Base-by-base conservation (phyloP, 2,113 vertebrate species). In the Gymnorhina tibicen region DNA sequence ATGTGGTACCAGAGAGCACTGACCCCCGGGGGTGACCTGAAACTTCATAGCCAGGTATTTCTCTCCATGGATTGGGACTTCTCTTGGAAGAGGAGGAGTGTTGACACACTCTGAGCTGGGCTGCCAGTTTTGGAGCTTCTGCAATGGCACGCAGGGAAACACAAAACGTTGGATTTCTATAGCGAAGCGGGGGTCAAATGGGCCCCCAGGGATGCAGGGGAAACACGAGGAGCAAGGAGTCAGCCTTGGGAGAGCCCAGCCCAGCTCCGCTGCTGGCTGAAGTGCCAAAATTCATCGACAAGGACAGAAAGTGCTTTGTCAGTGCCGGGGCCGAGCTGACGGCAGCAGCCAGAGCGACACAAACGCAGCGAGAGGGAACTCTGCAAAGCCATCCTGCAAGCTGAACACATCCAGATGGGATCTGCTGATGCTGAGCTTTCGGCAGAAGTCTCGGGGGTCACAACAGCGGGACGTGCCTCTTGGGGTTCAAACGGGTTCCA, bases 381-480 rank as follows among this genome's bases (percentile, higher is more conserved):
- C 1, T 28, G 53, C 60, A 86, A 60, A 73, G 32, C 60, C 81
- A 17, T 12, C 73, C 85, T 30, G 78, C 59, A 32, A 68, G 58
- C 60, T 73, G 35, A 83, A 8, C 41, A 11, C 49, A 42, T 13
- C 84, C 81, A 42, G 23, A 11, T 14, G 69, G 83, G 89, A 75
- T 41, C 23, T 73, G 84, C 72, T 24, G 67, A 21, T 1, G 20
- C 75, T 35, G 58, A 23, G 37, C 55, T 66, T 32, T 13, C 44
- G 17, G 74, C 56, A 85, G 41, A 7, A 12, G 6, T 13, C 72
- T 33, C 6, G 0, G 3, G 55, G 59, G 26, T 62, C 68, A 35
- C 28, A 23, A 3, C 1, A 9, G 39, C 0, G 6, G 62, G 22
- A 39, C 0, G 2, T 16, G 44, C 4, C 27, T 55, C 52, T 17